These are phyloP conservation scores for Sebastes vulpes DNA, from an alignment of 2,797 vertebrate genomes.

Conservation along the genomic window DNA sequence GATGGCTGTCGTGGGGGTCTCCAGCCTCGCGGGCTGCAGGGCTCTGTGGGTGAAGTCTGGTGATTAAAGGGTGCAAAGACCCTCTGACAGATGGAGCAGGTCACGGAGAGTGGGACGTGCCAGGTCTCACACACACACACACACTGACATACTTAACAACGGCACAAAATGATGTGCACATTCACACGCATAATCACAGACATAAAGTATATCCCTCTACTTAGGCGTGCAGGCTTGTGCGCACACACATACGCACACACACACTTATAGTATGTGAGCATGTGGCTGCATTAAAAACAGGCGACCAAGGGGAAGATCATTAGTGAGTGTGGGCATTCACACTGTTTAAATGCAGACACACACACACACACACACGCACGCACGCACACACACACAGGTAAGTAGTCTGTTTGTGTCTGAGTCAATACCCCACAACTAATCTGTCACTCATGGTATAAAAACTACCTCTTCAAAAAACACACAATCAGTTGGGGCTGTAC, in stretches of 20 bases:
- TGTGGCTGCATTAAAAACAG: conserved; percentile 12
- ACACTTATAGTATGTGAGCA: not conserved
- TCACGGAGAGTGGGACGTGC: conserved; percentile 31
- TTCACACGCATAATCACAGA: not conserved
- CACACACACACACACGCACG: not conserved
- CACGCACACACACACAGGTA: not conserved
- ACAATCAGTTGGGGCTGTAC: too few relatives aligned
- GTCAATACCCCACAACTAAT: not conserved
- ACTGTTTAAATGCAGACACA: too few relatives aligned
- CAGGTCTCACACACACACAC: conserved; percentile 41
- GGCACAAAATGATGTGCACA: not conserved
- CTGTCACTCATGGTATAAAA: not conserved
- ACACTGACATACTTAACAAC: conserved; percentile 30
- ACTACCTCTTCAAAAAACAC: too few relatives aligned
- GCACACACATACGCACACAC: not conserved
- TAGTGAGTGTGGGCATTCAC: not conserved
- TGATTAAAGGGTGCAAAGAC: conserved; percentile 57
- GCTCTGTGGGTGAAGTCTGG: conserved; percentile 21
- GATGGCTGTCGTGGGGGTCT: conserved; percentile 7
- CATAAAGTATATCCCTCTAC: not conserved
- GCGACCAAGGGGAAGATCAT: not conserved
- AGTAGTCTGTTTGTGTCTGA: not conserved
- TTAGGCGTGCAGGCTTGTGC: not conserved
- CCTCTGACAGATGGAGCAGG: conserved; percentile 70
- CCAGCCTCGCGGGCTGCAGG: not conserved